Evolutionary conservation across 92 coral and sea anemone genomes (phyloP).

Genomic region (Pocillopora grandis): DNA sequence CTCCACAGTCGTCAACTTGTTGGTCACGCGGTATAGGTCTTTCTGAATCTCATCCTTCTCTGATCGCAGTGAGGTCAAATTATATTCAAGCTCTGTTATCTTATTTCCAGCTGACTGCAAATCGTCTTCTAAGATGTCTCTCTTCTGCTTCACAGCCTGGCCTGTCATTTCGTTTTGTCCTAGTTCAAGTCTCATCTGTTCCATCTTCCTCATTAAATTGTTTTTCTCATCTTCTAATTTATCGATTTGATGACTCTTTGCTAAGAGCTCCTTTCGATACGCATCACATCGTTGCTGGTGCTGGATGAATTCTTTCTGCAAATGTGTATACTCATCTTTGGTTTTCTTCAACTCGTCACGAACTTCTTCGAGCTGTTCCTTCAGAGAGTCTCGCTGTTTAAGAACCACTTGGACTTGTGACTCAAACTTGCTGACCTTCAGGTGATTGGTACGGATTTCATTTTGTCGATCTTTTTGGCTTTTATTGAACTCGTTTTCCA

Average conservation of each 20-base stretch:
- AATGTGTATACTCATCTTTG: conserved; percentile 76
- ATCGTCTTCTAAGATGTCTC: conserved; percentile 77
- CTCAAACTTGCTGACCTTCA: conserved; percentile 83
- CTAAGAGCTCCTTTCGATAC: conserved; percentile 82
- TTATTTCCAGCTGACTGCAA: conserved; percentile 69
- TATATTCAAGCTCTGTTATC: conserved; percentile 74
- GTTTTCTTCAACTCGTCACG: conserved; percentile 73
- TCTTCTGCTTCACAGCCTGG: conserved; percentile 67
- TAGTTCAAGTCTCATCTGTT: conserved; percentile 66
- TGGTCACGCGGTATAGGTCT: conserved; percentile 68
- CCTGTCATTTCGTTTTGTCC: conserved; percentile 78
- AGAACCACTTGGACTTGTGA: conserved; percentile 78
- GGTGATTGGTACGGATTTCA: conserved; percentile 69
- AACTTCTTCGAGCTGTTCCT: conserved; percentile 77
- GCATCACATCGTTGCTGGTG: conserved; percentile 92
- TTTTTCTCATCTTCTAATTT: conserved; percentile 74
- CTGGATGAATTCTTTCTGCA: conserved; percentile 89
- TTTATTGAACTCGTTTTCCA: conserved; percentile 69
- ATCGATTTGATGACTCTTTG: conserved; percentile 79
- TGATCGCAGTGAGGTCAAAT: conserved; percentile 45
- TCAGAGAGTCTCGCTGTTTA: conserved; percentile 82
- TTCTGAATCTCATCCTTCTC: conserved; percentile 82
- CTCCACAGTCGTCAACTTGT: conserved; percentile 67
- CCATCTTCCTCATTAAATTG: conserved; percentile 64
- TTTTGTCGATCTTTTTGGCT: conserved; percentile 67